Conservation (phyloP, 2,888 invertebrate genomes). For the Nomada fabriciana region DNA sequence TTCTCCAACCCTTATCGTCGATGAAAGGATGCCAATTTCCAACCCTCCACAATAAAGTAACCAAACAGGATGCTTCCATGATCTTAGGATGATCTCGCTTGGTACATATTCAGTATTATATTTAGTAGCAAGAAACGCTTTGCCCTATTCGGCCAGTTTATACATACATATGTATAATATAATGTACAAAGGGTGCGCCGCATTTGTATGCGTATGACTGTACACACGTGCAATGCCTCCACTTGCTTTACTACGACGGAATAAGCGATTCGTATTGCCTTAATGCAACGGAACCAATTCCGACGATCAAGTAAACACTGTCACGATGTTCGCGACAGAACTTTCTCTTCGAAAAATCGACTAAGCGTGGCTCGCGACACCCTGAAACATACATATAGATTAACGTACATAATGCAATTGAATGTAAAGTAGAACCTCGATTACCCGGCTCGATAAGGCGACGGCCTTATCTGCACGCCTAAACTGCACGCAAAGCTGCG, state of each 20-base stretch:
- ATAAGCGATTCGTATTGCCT: background rate
- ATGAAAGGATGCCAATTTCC: constrained; percentile 70
- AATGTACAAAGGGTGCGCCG: constrained; percentile 2
- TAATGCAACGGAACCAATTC: background rate
- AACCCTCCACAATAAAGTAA: constrained; percentile 72
- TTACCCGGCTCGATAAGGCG: too few relatives aligned
- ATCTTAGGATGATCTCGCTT: constrained; percentile 42
- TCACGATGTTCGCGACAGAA: constrained; percentile 69
- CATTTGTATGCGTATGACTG: background rate
- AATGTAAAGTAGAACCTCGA: background rate
- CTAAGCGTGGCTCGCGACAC: background rate
- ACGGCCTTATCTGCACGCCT: too few relatives aligned
- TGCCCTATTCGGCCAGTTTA: background rate
- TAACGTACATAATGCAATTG: constrained; percentile 58
- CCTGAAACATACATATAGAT: constrained; percentile 64
- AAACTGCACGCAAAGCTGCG: too few relatives aligned
- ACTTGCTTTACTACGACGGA: too few relatives aligned
- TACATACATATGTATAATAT: background rate
- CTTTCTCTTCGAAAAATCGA: constrained; percentile 48
- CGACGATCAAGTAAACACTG: constrained; percentile 77
- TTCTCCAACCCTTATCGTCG: constrained; percentile 51
- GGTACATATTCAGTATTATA: constrained; percentile 19
- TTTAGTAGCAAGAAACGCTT: background rate
- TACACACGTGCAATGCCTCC: background rate
- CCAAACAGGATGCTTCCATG: constrained; percentile 64